Percentiles rank a stretch among this genome's conserved stretches.
phyloP scores from a whole-genome alignment of 2,888 invertebrate genomes.

The Agriopis leucophaearia region DNA sequence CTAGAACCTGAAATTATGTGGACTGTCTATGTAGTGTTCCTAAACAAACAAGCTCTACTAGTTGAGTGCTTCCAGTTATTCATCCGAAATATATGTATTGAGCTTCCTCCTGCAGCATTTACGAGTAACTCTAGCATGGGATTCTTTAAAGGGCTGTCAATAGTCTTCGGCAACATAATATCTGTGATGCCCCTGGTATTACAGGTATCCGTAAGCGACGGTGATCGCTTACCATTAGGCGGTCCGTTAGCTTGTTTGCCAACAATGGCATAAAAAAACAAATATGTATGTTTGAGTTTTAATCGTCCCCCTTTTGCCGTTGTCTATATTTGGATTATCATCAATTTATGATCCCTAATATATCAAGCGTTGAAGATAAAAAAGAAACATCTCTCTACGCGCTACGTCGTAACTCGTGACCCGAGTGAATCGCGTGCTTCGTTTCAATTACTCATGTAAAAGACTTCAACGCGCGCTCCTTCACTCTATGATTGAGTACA shows the following conservation, averaged over 20 bases:
- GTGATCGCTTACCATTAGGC: too few relatives aligned
- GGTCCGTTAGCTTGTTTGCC: too few relatives aligned
- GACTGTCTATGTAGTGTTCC: neutral
- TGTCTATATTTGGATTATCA: neutral
- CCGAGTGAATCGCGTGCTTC: constrained; percentile 1
- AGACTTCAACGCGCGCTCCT: constrained; percentile 41
- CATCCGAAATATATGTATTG: neutral
- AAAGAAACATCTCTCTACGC: too few relatives aligned
- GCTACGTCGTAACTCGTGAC: constrained; percentile 7
- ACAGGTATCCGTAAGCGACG: too few relatives aligned
- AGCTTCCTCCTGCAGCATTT: too few relatives aligned
- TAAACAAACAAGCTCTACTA: constrained; percentile 16
- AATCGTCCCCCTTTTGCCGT: neutral
- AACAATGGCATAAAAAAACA: neutral
- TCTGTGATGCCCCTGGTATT: too few relatives aligned
- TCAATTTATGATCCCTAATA: neutral
- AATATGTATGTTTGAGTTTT: neutral
- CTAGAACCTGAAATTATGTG: constrained; percentile 39
- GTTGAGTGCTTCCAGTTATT: neutral
- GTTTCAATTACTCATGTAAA: constrained; percentile 22
- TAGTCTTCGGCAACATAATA: too few relatives aligned
- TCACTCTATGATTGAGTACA: neutral
- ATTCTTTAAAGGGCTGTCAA: too few relatives aligned
- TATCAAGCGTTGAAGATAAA: constrained; percentile 1
- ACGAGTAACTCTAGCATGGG: too few relatives aligned